These are phyloP conservation scores for Anarsia innoxiella DNA, from an alignment of 2,888 invertebrate genomes.

Conservation along the genomic window DNA sequence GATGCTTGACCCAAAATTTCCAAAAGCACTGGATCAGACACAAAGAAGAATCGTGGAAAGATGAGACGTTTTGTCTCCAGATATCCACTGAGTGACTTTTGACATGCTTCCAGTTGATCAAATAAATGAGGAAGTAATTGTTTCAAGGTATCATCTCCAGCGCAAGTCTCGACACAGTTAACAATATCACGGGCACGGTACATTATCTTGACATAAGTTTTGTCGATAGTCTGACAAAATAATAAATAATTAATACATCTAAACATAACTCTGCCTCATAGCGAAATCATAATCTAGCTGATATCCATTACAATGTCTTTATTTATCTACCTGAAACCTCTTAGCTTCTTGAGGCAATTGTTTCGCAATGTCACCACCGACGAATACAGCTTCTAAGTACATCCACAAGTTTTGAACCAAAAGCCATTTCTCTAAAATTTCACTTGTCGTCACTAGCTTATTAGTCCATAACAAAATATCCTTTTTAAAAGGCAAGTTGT, in stretches of 20 bases:
- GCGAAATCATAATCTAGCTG: no score
- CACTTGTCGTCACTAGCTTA: conserved; percentile 85
- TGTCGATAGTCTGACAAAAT: conserved; percentile 89
- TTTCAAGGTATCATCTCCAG: conserved; percentile 87
- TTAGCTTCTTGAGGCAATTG: conserved; percentile 89
- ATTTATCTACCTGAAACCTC: no score
- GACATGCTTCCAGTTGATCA: conserved; percentile 92
- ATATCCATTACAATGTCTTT: no score
- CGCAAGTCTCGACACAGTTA: conserved; percentile 89
- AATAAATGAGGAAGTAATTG: conserved; percentile 85
- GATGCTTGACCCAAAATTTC: conserved; percentile 94
- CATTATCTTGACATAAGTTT: conserved; percentile 92
- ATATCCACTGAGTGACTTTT: conserved; percentile 91
- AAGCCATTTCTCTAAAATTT: conserved; percentile 91
- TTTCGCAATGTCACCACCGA: conserved; percentile 92
- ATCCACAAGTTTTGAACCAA: conserved; percentile 92
- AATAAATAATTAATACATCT: no score
- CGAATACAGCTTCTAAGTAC: conserved; percentile 93
- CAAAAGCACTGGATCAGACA: conserved; percentile 90
- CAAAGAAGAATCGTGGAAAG: conserved; percentile 93
- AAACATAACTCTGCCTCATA: no score
- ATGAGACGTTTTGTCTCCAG: conserved; percentile 87
- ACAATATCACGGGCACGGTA: conserved; percentile 85
- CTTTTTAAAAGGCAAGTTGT: conserved; percentile 89
- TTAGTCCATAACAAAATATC: conserved; percentile 89